A percentile compares a stretch with the other conserved stretches of the same genome.
Evolutionary conservation across 2,113 vertebrate species (phyloP).

Genomic region (Tonatia bakeri): DNA sequence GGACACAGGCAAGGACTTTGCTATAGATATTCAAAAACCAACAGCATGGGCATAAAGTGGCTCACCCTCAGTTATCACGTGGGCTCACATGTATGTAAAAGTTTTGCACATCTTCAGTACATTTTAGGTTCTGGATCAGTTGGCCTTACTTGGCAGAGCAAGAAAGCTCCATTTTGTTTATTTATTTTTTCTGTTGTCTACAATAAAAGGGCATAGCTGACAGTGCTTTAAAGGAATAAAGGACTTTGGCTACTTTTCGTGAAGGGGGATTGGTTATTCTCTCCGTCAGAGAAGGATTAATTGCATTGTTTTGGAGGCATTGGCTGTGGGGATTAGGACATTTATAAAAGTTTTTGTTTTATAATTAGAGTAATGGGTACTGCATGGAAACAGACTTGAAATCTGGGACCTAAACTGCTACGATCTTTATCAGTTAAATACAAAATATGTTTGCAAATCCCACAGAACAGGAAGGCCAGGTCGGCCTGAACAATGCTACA

Average conservation of each 20-base stretch:
- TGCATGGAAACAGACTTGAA: background rate
- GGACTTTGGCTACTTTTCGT: background rate
- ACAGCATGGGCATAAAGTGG: background rate
- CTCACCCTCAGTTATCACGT: background rate
- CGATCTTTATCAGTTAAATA: slow-evolving; percentile 3
- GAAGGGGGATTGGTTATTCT: background rate
- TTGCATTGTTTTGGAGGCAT: background rate
- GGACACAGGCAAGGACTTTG: background rate
- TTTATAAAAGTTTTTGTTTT: background rate
- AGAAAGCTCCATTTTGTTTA: background rate
- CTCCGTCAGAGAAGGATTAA: background rate
- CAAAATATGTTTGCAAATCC: slow-evolving; percentile 10
- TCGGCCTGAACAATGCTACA: background rate
- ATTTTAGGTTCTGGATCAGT: background rate
- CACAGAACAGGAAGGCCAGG: slow-evolving; percentile 47
- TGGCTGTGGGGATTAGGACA: background rate
- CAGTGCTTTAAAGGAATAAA: background rate
- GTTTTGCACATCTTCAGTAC: background rate
- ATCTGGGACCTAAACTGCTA: background rate
- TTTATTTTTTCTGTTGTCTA: background rate
- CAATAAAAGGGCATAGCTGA: background rate
- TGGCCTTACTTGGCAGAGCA: background rate
- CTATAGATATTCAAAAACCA: background rate
- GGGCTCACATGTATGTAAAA: background rate
- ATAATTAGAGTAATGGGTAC: background rate